Percentiles rank a stretch among this genome's conserved stretches.
phyloP scores from a whole-genome alignment of 2,797 vertebrate species.

The Ataeniobius toweri region DNA sequence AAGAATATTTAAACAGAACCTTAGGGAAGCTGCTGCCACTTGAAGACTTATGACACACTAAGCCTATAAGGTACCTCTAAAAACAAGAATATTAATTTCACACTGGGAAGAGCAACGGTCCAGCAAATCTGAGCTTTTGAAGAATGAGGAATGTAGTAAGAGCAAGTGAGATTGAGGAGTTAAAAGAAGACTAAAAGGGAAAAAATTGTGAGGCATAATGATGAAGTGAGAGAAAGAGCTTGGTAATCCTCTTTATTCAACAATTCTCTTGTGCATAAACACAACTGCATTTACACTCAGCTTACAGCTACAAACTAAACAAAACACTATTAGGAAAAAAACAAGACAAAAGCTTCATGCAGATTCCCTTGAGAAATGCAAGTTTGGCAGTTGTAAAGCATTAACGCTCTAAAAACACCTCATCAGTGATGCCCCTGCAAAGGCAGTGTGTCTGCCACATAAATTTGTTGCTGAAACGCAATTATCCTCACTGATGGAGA shows the following conservation, averaged over 20 bases:
- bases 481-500: slow-evolving; percentile 68
- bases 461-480: slow-evolving; percentile 65
- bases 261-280: slow-evolving; percentile 37
- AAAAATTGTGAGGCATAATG: slow-evolving; percentile 17
- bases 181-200: not conserved
- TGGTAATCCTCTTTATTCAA: slow-evolving; percentile 38
- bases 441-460: slow-evolving; percentile 51
- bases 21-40: slow-evolving; percentile 12
- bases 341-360: not conserved
- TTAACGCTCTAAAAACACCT: slow-evolving; percentile 15
- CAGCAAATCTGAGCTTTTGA: not conserved
- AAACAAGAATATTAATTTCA: slow-evolving; percentile 61
- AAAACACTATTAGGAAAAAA: not conserved
- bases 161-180: slow-evolving; percentile 5
- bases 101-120: slow-evolving; percentile 20
- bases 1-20: slow-evolving; percentile 7
- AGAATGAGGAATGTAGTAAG: slow-evolving; percentile 12
- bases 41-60: slow-evolving; percentile 35
- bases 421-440: slow-evolving; percentile 28
- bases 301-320: slow-evolving; percentile 35
- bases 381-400: slow-evolving; percentile 40
- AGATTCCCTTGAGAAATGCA: slow-evolving; percentile 35
- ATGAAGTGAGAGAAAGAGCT: slow-evolving; percentile 22
- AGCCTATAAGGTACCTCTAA: slow-evolving; percentile 42
- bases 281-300: slow-evolving; percentile 11